phyloP scores from a whole-genome alignment of 2,113 vertebrate genomes.

The Petaurus breviceps region DNA sequence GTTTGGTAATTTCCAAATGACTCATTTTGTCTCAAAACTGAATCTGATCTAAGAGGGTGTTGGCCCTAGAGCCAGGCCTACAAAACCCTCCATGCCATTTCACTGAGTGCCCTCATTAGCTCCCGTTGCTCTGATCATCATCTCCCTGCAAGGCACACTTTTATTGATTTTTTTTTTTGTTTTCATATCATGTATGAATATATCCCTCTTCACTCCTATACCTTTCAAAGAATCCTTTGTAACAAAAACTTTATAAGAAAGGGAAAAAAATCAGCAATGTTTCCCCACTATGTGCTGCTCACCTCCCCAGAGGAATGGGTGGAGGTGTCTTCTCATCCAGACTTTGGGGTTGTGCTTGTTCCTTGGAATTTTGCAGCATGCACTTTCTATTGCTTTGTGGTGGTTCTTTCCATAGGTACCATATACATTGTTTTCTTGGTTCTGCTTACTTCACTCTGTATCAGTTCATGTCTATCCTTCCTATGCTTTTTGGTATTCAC shows the following conservation, averaged over 20 bases:
- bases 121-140: no score
- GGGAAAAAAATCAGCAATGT: background rate
- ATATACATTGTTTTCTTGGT: background rate
- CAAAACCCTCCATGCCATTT: no score
- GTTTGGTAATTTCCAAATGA: no score
- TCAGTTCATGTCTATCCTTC: background rate
- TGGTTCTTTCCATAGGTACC: background rate
- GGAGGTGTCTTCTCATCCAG: background rate
- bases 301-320: background rate
- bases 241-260: background rate
- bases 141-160: no score
- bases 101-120: no score
- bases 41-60: no score
- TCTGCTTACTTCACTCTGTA: background rate
- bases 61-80: no score
- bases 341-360: background rate
- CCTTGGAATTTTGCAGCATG: background rate
- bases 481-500: background rate
- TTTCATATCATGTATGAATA: no score
- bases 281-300: background rate
- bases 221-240: background rate
- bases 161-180: no score
- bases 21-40: no score
- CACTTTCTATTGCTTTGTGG: background rate
- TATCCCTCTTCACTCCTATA: no score